Percentiles rank a stretch among this genome's conserved stretches.
Evolutionary conservation across 1,140 invertebrate genomes (phyloP).

Genomic region (Planococcus citri): DNA sequence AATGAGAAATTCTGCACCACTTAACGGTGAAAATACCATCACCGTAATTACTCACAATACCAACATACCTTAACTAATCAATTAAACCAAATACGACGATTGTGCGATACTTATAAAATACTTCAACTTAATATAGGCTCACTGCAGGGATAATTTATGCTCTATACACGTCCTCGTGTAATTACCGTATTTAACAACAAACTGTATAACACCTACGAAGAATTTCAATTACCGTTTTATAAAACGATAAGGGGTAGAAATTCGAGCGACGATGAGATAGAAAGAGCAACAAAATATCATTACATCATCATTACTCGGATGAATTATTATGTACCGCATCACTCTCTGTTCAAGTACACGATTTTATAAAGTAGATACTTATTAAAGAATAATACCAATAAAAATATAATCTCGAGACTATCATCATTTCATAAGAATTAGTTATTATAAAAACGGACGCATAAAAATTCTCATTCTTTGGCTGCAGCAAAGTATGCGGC

Average conservation of each 20-base stretch:
- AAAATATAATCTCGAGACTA: background rate
- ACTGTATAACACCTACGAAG: background rate
- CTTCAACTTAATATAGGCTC: too few relatives aligned
- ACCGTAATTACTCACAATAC: too few relatives aligned
- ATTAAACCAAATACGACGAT: background rate
- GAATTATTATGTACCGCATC: constrained; percentile 3
- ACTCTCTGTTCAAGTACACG: background rate
- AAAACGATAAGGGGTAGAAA: background rate
- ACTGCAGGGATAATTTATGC: background rate
- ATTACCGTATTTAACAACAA: background rate
- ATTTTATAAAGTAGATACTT: background rate
- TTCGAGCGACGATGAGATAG: too few relatives aligned
- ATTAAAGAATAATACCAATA: background rate
- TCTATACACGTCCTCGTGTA: background rate
- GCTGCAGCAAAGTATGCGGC: background rate
- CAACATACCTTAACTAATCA: background rate
- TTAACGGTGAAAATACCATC: too few relatives aligned
- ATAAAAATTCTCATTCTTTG: background rate
- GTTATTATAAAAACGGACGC: too few relatives aligned
- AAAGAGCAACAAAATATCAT: background rate
- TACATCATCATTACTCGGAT: background rate
- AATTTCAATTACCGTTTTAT: background rate
- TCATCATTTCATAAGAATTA: background rate
- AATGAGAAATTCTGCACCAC: too few relatives aligned
- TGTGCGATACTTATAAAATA: too few relatives aligned